Conservation (phyloP, 30 jellyfish, hydroid and myxozoan genomes). For the Turritopsis dohrnii region DNA sequence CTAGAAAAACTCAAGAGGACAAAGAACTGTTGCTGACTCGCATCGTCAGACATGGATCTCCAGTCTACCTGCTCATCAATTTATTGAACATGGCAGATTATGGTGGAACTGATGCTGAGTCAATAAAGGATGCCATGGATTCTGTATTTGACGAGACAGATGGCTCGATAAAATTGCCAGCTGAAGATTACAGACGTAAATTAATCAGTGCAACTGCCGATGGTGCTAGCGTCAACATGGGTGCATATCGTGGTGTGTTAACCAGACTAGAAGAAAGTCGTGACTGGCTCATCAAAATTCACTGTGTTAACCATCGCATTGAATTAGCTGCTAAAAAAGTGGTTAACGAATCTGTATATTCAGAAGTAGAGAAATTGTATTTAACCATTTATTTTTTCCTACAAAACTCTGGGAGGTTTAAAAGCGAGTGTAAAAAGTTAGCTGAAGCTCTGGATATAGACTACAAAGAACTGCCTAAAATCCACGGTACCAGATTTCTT, state of each 20-base stretch:
- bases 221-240: slow-evolving; percentile 49
- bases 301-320: slow-evolving; percentile 47
- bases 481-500: slow-evolving; percentile 40
- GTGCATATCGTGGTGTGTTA: slow-evolving; percentile 43
- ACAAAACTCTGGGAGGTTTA: slow-evolving; percentile 34
- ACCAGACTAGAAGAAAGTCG: slow-evolving; percentile 27
- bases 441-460: slow-evolving; percentile 23
- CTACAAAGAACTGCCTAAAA: slow-evolving; percentile 27
- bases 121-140: slow-evolving; percentile 20
- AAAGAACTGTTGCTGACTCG: slow-evolving; percentile 32
- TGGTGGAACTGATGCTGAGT: slow-evolving; percentile 17
- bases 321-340: slow-evolving; percentile 41
- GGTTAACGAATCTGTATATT: slow-evolving; percentile 19
- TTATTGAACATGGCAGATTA: slow-evolving; percentile 25
- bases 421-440: slow-evolving; percentile 21
- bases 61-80: slow-evolving; percentile 26
- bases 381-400: slow-evolving; percentile 18
- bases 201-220: slow-evolving; percentile 42
- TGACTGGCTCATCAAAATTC: slow-evolving; percentile 45
- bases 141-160: slow-evolving; percentile 1
- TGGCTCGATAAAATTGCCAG: neutral
- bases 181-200: slow-evolving; percentile 14
- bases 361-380: slow-evolving; percentile 30
- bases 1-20: slow-evolving; percentile 32
- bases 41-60: slow-evolving; percentile 18